phyloP scores from a whole-genome alignment of 1,140 invertebrate species.

The Druon quercuslanigerum region DNA sequence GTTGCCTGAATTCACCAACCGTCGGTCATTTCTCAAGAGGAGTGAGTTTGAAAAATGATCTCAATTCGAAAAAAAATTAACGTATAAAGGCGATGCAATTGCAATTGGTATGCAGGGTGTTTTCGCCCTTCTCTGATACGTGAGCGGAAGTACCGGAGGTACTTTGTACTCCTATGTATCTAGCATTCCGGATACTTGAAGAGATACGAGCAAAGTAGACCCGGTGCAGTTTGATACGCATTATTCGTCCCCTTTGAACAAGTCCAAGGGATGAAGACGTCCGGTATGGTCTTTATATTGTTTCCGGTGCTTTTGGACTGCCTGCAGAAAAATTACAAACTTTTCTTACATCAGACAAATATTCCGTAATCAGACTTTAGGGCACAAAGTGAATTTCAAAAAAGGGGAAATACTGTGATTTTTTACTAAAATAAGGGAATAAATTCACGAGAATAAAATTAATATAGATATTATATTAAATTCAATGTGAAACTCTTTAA shows the following conservation, averaged over 20 bases:
- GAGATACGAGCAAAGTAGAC: slow-evolving; percentile 59
- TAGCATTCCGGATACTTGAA: slow-evolving; percentile 74
- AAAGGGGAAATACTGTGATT: too few relatives aligned
- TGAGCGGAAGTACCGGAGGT: slow-evolving; percentile 74
- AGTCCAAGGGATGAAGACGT: slow-evolving; percentile 74
- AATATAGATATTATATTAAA: too few relatives aligned
- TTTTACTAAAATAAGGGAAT: too few relatives aligned
- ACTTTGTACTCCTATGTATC: slow-evolving; percentile 75
- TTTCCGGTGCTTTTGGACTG: slow-evolving; percentile 76
- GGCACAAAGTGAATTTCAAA: too few relatives aligned
- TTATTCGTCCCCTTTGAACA: slow-evolving; percentile 74
- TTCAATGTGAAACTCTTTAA: too few relatives aligned
- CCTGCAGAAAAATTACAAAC: slow-evolving; percentile 59
- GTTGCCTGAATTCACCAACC: background rate
- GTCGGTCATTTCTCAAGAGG: slow-evolving; percentile 13
- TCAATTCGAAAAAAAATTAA: slow-evolving; percentile 36
- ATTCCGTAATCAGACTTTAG: too few relatives aligned
- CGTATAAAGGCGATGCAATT: slow-evolving; percentile 57
- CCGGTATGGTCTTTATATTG: slow-evolving; percentile 77
- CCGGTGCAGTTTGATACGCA: slow-evolving; percentile 73
- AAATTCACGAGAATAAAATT: too few relatives aligned
- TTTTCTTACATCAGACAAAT: too few relatives aligned
- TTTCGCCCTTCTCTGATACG: slow-evolving; percentile 70
- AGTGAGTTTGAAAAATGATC: slow-evolving; percentile 7
- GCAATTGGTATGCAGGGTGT: slow-evolving; percentile 57